A percentile compares a stretch with the other conserved stretches of the same genome.
Evolutionary conservation across 1,140 invertebrate species (phyloP).

Genomic region (Araneus ventricosus): DNA sequence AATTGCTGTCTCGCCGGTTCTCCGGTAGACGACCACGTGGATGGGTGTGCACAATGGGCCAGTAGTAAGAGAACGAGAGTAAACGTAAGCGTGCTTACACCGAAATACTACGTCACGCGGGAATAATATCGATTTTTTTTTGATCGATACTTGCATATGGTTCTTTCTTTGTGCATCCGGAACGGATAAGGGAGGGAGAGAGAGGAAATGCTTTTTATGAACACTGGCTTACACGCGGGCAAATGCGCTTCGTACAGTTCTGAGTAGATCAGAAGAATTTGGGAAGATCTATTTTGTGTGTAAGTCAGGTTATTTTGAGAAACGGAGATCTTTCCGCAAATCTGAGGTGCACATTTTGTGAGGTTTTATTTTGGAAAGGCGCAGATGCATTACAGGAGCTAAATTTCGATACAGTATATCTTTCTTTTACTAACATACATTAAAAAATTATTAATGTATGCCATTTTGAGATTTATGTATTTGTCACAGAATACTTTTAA

Average conservation of each 20-base stretch:
- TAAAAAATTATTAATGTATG: too few species aligned
- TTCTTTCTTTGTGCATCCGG: slow-evolving; percentile 14
- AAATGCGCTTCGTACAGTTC: neutral
- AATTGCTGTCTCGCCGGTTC: neutral
- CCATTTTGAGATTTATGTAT: too few species aligned
- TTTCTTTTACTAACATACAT: too few species aligned
- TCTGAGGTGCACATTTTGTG: too few species aligned
- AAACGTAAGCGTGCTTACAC: neutral
- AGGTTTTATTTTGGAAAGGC: too few species aligned
- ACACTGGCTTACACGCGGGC: neutral
- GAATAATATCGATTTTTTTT: slow-evolving; percentile 4
- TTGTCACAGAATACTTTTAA: too few species aligned
- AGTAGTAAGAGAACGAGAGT: neutral
- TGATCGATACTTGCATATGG: slow-evolving; percentile 10
- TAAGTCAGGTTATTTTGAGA: too few species aligned
- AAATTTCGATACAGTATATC: too few species aligned
- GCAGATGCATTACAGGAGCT: too few species aligned
- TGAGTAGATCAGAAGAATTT: too few species aligned
- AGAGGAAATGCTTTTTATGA: slow-evolving; percentile 13
- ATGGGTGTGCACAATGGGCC: neutral
- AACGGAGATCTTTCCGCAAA: too few species aligned
- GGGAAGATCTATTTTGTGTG: too few species aligned
- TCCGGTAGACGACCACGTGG: neutral
- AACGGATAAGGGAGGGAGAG: slow-evolving; percentile 1
- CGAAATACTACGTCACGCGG: neutral